Conservation (phyloP, 2,888 invertebrate species). For the Arctia plantaginis region DNA sequence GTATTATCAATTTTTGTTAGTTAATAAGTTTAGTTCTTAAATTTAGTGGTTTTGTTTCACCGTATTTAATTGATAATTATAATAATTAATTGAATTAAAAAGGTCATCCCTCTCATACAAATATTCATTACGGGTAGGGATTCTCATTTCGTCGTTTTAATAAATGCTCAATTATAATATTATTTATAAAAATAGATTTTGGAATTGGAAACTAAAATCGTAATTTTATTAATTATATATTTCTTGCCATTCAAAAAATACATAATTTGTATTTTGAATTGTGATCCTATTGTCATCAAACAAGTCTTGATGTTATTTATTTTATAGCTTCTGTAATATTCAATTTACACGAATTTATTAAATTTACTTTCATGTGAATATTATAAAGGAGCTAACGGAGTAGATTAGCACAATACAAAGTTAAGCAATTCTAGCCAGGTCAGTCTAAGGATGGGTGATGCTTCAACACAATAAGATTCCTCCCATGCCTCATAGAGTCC, state of each 20-base stretch:
- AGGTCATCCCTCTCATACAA: constrained; percentile 24
- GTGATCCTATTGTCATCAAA: neutral
- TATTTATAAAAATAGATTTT: neutral
- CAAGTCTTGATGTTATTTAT: constrained; percentile 1
- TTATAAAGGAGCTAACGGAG: too few relatives aligned
- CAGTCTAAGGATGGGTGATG: too few relatives aligned
- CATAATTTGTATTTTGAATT: neutral
- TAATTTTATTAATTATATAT: neutral
- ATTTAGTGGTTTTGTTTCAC: neutral
- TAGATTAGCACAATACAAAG: too few relatives aligned
- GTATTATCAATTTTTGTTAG: neutral
- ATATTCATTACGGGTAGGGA: neutral
- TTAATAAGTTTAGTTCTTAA: neutral
- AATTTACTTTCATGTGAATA: neutral
- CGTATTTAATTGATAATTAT: constrained; percentile 3
- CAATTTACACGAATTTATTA: neutral
- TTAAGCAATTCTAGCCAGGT: too few relatives aligned
- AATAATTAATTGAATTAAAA: constrained; percentile 12
- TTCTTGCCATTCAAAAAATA: constrained; percentile 1
- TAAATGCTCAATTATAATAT: constrained; percentile 14
- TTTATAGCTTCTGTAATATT: neutral
- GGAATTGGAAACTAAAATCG: neutral
- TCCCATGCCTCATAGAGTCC: too few relatives aligned
- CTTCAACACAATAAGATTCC: too few relatives aligned
- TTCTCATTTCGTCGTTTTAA: neutral